Conservation (phyloP, 2,888 invertebrate species). For the Phlogophora meticulosa region DNA sequence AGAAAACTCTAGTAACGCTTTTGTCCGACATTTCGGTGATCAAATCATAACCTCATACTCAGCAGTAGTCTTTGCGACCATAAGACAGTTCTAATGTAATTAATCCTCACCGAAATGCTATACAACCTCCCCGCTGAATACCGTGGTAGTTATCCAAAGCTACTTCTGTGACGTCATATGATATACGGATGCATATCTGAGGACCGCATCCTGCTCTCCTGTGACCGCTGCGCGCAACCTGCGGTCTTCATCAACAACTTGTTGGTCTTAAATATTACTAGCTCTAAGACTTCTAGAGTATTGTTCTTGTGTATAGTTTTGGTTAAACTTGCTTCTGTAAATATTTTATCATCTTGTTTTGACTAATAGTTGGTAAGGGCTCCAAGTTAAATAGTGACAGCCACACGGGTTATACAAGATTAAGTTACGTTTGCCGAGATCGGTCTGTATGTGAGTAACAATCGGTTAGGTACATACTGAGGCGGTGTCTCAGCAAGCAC, state of each 20-base stretch:
- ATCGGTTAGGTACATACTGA: too few relatives aligned
- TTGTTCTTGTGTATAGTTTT: not conserved
- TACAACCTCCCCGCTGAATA: not conserved
- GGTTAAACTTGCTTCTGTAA: not conserved
- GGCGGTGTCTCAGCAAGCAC: too few relatives aligned
- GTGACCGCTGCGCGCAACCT: conserved; percentile 23
- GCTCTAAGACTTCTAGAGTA: conserved; percentile 6
- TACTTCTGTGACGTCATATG: conserved; percentile 10
- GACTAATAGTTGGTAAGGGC: not conserved
- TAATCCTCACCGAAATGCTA: not conserved
- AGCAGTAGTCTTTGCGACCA: too few relatives aligned
- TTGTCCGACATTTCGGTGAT: too few relatives aligned
- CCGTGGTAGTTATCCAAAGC: conserved; percentile 4
- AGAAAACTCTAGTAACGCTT: too few relatives aligned
- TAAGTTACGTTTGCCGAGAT: too few relatives aligned
- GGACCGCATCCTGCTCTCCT: not conserved
- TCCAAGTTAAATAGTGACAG: too few relatives aligned
- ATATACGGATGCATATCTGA: conserved; percentile 41
- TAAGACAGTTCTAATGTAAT: not conserved
- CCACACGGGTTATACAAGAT: too few relatives aligned
- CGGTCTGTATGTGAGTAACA: too few relatives aligned
- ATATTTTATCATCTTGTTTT: not conserved
- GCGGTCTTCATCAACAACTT: conserved; percentile 50
- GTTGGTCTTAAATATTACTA: conserved; percentile 16
- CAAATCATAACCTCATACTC: too few relatives aligned